Evolutionary conservation across 1,140 invertebrate species (phyloP).

Genomic region (Palaemon carinicauda): DNA sequence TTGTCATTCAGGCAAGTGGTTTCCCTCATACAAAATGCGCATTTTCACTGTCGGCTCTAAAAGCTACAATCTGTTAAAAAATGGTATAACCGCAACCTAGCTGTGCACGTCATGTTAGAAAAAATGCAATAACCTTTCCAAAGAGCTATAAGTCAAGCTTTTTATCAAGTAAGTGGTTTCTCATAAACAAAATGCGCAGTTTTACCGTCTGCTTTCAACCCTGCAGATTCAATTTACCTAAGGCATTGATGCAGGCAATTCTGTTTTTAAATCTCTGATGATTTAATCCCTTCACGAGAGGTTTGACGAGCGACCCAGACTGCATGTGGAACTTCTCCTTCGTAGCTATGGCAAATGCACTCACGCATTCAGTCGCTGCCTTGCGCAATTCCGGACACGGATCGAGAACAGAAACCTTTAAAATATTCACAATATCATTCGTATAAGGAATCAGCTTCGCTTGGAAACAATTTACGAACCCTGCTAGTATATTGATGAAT

Average conservation of each 20-base stretch:
- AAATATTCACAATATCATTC: slow-evolving; percentile 30
- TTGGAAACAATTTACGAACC: neutral
- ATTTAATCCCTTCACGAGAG: slow-evolving; percentile 10
- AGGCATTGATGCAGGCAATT: slow-evolving; percentile 21
- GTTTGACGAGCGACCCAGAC: slow-evolving; percentile 28
- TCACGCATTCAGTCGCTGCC: slow-evolving; percentile 20
- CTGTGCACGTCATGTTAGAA: too few relatives aligned
- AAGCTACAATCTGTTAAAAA: too few relatives aligned
- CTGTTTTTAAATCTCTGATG: slow-evolving; percentile 46
- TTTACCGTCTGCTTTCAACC: too few relatives aligned
- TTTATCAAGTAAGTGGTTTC: too few relatives aligned
- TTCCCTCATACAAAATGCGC: too few relatives aligned
- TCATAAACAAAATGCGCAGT: too few relatives aligned
- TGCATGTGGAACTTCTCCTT: slow-evolving; percentile 39
- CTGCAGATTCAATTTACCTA: neutral
- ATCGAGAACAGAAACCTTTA: slow-evolving; percentile 21
- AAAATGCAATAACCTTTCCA: too few relatives aligned
- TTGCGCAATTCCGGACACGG: slow-evolving; percentile 28
- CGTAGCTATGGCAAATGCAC: neutral
- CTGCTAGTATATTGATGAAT: neutral
- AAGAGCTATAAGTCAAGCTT: too few relatives aligned
- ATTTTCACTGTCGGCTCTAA: too few relatives aligned
- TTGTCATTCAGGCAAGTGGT: too few relatives aligned
- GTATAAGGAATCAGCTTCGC: slow-evolving; percentile 32
- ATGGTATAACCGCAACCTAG: too few relatives aligned